Evolutionary conservation across 2,888 invertebrate species (phyloP).

Genomic region (Xanthorhoe spadicearia): DNA sequence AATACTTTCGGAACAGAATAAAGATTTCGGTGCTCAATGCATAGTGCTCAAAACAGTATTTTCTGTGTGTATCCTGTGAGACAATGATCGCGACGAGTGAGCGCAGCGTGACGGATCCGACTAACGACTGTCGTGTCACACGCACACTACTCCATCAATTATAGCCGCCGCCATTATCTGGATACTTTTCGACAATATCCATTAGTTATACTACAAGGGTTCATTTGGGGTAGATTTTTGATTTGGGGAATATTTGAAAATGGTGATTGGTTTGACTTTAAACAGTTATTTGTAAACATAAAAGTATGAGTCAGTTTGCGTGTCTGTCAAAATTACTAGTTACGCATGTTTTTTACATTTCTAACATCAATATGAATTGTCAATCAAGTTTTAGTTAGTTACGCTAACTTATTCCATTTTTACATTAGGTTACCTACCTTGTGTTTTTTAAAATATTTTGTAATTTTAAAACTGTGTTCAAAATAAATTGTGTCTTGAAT

Average conservation of each 20-base stretch:
- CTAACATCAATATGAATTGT: no score
- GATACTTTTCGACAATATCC: constrained; percentile 13
- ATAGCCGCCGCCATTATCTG: constrained; percentile 2
- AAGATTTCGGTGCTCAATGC: no score
- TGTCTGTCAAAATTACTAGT: not conserved
- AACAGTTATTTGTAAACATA: not conserved
- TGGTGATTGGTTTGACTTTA: not conserved
- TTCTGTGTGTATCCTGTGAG: constrained; percentile 18
- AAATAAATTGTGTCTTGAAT: no score
- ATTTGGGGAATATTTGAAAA: not conserved
- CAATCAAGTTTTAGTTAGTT: no score
- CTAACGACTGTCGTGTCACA: constrained; percentile 33
- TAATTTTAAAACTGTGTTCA: no score
- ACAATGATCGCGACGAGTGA: constrained; percentile 24
- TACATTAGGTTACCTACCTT: no score
- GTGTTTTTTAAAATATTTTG: no score
- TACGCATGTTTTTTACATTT: no score
- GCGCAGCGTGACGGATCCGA: constrained; percentile 17
- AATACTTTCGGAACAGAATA: no score
- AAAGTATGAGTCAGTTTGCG: not conserved
- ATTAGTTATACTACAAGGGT: not conserved
- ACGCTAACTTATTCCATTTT: no score
- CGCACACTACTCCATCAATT: constrained; percentile 34
- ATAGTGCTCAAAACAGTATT: no score
- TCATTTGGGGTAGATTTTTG: not conserved